phyloP scores from a whole-genome alignment of 2,797 vertebrate species.

The Rhinella marina region DNA sequence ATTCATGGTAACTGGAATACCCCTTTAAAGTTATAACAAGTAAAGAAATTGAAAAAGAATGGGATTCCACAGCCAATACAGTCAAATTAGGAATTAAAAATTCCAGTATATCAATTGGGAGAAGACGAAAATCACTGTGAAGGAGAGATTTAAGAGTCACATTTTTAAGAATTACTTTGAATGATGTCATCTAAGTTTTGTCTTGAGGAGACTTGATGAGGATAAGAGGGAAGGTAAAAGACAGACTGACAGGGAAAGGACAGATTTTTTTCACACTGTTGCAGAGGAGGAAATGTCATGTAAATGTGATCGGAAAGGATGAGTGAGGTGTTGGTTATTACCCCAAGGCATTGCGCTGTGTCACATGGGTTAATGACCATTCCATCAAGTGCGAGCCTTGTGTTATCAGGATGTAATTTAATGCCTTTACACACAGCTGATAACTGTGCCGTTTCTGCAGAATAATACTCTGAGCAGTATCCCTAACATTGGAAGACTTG shows the following conservation, averaged over 20 bases:
- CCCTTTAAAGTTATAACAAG: too few relatives aligned
- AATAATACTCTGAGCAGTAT: neutral
- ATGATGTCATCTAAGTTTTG: neutral
- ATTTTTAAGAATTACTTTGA: neutral
- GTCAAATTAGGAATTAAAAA: too few relatives aligned
- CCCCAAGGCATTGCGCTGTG: constrained; percentile 33
- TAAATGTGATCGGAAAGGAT: constrained; percentile 34
- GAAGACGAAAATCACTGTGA: too few relatives aligned
- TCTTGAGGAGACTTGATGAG: neutral
- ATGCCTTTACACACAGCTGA: constrained; percentile 17
- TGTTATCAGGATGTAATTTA: constrained; percentile 36
- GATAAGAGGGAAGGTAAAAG: neutral
- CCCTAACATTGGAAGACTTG: constrained; percentile 12
- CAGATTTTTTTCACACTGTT: constrained; percentile 24
- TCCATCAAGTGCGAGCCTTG: constrained; percentile 27
- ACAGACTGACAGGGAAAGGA: constrained; percentile 20
- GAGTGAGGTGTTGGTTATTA: constrained; percentile 36
- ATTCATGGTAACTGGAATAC: too few relatives aligned
- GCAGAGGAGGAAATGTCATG: constrained; percentile 26
- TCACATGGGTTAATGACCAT: constrained; percentile 50
- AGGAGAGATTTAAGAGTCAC: neutral
- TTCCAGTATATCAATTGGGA: too few relatives aligned
- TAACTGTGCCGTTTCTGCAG: neutral
- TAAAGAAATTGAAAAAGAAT: too few relatives aligned
- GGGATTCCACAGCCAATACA: too few relatives aligned